These are phyloP conservation scores for Melikaiella ostensackeni DNA, from an alignment of 2,888 invertebrate species.

Conservation along the genomic window DNA sequence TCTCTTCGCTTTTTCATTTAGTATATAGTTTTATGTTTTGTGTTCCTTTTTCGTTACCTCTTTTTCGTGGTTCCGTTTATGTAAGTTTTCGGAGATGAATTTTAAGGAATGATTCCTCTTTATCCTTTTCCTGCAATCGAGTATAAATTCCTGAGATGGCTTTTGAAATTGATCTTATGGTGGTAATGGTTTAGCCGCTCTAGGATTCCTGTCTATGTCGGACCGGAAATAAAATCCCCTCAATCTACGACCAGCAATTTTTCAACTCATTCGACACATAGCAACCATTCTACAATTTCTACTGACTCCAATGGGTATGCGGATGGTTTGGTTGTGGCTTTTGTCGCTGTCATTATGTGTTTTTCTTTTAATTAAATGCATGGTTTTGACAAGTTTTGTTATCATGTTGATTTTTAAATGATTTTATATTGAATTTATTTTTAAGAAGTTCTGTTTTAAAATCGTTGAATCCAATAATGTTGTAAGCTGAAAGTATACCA, in stretches of 20 bases:
- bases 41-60: constrained; percentile 10
- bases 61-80: constrained; percentile 13
- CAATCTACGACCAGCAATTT: constrained; percentile 78
- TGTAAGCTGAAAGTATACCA: too few species aligned
- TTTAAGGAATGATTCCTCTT: background rate
- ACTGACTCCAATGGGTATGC: constrained; percentile 76
- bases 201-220: constrained; percentile 86
- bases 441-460: too few species aligned
- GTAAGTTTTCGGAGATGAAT: background rate
- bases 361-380: constrained; percentile 35
- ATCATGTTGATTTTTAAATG: background rate
- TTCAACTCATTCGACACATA: constrained; percentile 75
- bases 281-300: constrained; percentile 76
- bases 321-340: constrained; percentile 45
- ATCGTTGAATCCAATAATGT: too few species aligned
- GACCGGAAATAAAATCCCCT: constrained; percentile 81
- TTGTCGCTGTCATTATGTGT: constrained; percentile 32
- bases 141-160: background rate
- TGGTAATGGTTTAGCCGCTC: constrained; percentile 82
- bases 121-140: constrained; percentile 10
- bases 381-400: background rate
- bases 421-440: too few species aligned
- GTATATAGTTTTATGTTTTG: constrained; percentile 30
- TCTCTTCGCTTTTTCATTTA: background rate
- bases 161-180: constrained; percentile 46